phyloP scores from a whole-genome alignment of 2,113 vertebrate species.

The Galeopterus variegatus region DNA sequence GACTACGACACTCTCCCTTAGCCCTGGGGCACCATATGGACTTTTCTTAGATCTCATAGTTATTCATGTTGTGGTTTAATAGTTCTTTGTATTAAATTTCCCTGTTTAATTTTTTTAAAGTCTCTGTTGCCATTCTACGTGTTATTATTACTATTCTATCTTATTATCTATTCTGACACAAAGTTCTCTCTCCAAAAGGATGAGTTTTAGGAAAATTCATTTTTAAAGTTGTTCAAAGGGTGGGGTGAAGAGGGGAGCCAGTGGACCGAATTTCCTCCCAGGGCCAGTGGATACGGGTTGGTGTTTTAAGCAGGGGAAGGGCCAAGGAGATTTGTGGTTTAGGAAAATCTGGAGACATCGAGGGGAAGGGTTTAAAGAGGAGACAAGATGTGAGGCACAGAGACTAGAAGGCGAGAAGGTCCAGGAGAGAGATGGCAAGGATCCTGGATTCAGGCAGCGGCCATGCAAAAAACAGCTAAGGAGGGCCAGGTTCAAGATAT shows the following conservation, averaged over 20 bases:
- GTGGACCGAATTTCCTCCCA: background rate
- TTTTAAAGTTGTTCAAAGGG: background rate
- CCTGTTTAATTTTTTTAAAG: too few relatives aligned
- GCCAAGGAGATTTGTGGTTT: background rate
- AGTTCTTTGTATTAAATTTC: too few relatives aligned
- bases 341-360: background rate
- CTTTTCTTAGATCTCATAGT: too few relatives aligned
- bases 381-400: background rate
- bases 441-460: fast-evolving
- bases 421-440: background rate
- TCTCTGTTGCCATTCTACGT: background rate
- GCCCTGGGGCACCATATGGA: too few relatives aligned
- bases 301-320: background rate
- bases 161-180: fast-evolving
- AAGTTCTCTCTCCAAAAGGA: background rate
- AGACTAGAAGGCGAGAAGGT: background rate
- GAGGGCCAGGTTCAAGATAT: too few relatives aligned
- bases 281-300: fast-evolving
- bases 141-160: fast-evolving
- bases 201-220: background rate
- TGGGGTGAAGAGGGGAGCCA: background rate
- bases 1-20: too few relatives aligned
- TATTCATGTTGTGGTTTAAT: too few relatives aligned
- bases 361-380: background rate
- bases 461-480: fast-evolving